Percentiles rank a stretch among this genome's conserved stretches.
phyloP scores from a whole-genome alignment of 2,888 invertebrate species.

The Cepaea hortensis region DNA sequence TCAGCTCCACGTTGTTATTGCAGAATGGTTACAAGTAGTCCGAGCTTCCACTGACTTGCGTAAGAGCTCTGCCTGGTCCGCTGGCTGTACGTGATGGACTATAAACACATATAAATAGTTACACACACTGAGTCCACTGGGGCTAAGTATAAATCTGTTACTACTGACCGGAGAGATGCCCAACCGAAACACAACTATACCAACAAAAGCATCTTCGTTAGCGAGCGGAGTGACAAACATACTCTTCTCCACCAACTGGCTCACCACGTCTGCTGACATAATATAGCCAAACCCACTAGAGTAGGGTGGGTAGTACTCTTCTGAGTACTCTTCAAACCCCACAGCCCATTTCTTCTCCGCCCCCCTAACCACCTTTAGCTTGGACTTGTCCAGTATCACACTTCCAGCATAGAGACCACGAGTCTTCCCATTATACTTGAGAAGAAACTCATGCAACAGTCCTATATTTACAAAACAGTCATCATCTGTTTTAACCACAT shows the following conservation, averaged over 20 bases:
- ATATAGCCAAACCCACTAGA: constrained; percentile 74
- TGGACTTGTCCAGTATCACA: constrained; percentile 57
- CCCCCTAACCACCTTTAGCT: constrained; percentile 68
- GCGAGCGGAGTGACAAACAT: constrained; percentile 66
- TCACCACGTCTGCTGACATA: constrained; percentile 67
- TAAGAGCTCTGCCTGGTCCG: constrained; percentile 62
- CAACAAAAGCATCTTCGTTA: constrained; percentile 75
- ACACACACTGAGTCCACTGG: constrained; percentile 68
- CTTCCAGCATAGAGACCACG: constrained; percentile 70
- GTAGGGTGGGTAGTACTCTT: constrained; percentile 70
- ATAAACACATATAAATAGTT: constrained; percentile 73
- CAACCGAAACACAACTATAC: constrained; percentile 65
- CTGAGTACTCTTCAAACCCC: constrained; percentile 59
- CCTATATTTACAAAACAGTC: constrained; percentile 72
- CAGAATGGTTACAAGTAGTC: constrained; percentile 50
- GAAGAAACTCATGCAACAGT: constrained; percentile 60
- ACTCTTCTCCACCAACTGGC: constrained; percentile 61
- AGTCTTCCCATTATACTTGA: constrained; percentile 54
- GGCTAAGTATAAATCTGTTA: constrained; percentile 68
- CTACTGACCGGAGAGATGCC: constrained; percentile 66
- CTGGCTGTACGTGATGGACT: constrained; percentile 67
- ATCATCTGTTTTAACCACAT: constrained; percentile 73
- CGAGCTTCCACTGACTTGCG: constrained; percentile 60
- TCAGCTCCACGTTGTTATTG: constrained; percentile 37
- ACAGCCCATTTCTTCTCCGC: constrained; percentile 71